Base-by-base conservation (phyloP, 2,888 invertebrate genomes). In the Gisinianus flammeolus region DNA sequence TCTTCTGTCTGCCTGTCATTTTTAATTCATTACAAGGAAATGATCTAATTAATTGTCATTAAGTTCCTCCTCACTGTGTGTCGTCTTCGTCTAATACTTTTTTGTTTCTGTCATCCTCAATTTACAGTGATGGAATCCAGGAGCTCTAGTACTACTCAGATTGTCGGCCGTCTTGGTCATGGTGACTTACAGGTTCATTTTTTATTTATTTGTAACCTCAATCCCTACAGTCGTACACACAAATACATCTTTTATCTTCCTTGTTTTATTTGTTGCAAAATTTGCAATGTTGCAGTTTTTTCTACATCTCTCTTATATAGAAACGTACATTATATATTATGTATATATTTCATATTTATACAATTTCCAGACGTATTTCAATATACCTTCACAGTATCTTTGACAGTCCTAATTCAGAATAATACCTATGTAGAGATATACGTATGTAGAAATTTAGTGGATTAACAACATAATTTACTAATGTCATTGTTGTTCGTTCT, bases 181-280 rank as follows among this genome's bases (percentile, higher is more conserved):
- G 28, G 24, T 12, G 62, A 62, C 0, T 62, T 62, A 12, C 62
- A 62, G 26, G 10, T 22, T 58, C 24, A 58, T 62, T 26, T 19
- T 62, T 26, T 62, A 22, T 62, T 26, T 62, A 22, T 62, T 26
- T 62, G 22, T 62, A 62, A 26, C 62, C 62, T 22, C 62, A 44
- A 44, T 44, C 26, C 22, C 26, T n/a, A 2, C 26, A n/a, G 12
- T 62, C 26, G 16, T 62, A 10, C 58, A 58, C 24, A 10, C 6
- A n/a, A 16, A 62, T 26, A 22, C 26, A n/a, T 22, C 26, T 22
- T 62, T n/a, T 62, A 2, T 62, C 62, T n/a, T 26, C 62, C 26
- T 26, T 2, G 16, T 44, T 44, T 44, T n/a, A n/a, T 44, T 44
- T 44, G 16, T 44, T 44, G 19, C 44, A 44, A n/a, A n/a, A 44